Conservation (phyloP, 64 coral and sea anemone species). For the Trachythela sp. region DNA sequence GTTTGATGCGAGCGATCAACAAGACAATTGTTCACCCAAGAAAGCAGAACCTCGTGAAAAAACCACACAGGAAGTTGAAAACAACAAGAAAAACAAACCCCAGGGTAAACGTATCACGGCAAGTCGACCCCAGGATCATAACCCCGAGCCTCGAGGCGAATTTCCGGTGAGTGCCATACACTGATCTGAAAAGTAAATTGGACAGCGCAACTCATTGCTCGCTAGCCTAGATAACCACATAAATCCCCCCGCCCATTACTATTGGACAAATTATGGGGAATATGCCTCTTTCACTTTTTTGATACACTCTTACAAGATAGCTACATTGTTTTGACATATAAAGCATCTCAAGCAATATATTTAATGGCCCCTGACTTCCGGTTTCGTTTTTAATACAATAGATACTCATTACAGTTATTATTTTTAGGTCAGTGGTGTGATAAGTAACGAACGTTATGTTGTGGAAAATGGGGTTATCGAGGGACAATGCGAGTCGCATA, state of each 20-base stretch:
- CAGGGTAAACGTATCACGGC: background rate
- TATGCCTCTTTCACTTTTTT: too few relatives aligned
- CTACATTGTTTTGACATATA: too few relatives aligned
- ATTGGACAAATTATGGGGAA: too few relatives aligned
- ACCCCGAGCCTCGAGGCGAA: background rate
- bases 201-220: too few relatives aligned
- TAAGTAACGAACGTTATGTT: background rate
- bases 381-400: too few relatives aligned
- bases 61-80: background rate
- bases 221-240: too few relatives aligned
- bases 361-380: too few relatives aligned
- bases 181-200: too few relatives aligned
- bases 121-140: background rate
- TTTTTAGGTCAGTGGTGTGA: background rate
- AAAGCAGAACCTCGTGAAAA: background rate
- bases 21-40: background rate
- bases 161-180: background rate
- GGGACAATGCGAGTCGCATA: background rate
- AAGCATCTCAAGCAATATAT: too few relatives aligned
- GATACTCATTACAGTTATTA: background rate
- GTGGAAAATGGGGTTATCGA: background rate
- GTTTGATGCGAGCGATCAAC: constrained; percentile 3
- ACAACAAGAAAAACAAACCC: background rate
- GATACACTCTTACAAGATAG: too few relatives aligned
- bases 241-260: too few relatives aligned